Evolutionary conservation across 2,888 invertebrate species (phyloP), one percentile per base, ranked within the genome.

Genomic region (Ophion ellenae): DNA sequence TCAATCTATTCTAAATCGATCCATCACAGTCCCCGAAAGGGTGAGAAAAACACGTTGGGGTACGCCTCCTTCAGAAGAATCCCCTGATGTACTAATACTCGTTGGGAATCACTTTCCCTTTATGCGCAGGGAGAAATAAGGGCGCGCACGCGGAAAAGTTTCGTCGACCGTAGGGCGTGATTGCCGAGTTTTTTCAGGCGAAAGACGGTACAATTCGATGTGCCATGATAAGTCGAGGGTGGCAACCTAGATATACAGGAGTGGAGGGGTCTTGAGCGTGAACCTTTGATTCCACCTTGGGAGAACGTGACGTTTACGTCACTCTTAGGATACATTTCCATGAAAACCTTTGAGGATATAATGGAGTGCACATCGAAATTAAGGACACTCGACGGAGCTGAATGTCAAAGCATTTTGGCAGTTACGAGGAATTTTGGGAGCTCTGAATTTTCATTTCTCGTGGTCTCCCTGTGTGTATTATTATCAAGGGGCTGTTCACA

Each of bases 401-500:
- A 81, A 73, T 77, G 73, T 81, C 77, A 69, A 81, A 57, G 45
- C 9, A 69, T 63, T 61, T 69, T 45, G 32, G 17, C 11, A 11
- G 53, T 36, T 10, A 53, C 28, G 69, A 28, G n/a, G 14, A 11
- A 5, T 67, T 75, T 74, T 36, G 40, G 40, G 40, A n/a, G 47
- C 57, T 67, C 36, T 64, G 61, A 53, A 36, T 53, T 66, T 59
- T 40, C 28, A n/a, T 81, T 45, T 73, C 73, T 32, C 32, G 20
- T 36, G 10, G 53, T 45, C 17, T 79, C 64, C 74, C 76, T 71
- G 67, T 73, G 77, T 73, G 61, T 47, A 53, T 70, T 53, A 76
- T 73, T 81, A 80, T 83, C 85, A 84, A 78, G 81, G 76, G 83
- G 28, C 63, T 69, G 66, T 64, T 71, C 81, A 82, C 57, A 75